Evolutionary conservation across 2,113 vertebrate genomes (phyloP).

Genomic region (Tachysurus vachellii): DNA sequence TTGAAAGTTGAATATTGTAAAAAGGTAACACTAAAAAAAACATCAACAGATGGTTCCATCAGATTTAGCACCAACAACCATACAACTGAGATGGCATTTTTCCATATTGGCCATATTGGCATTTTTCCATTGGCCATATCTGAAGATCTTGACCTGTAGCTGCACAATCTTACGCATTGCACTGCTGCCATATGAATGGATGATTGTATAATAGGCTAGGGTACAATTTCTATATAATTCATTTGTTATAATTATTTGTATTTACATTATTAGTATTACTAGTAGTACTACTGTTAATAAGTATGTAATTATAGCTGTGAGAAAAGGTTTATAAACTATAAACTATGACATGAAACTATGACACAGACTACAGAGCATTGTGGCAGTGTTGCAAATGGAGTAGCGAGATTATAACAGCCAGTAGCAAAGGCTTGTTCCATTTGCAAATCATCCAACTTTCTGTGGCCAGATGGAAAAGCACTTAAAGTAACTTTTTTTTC

Average conservation of each 20-base stretch:
- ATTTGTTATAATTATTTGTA: too few species aligned
- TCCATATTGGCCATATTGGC: too few species aligned
- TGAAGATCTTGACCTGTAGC: neutral
- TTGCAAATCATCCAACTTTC: too few species aligned
- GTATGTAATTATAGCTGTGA: neutral
- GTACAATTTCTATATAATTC: neutral
- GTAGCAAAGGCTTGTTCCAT: too few species aligned
- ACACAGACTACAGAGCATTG: too few species aligned
- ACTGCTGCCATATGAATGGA: neutral
- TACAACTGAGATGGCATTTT: neutral
- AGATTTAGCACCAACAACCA: neutral
- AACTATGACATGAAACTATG: too few species aligned
- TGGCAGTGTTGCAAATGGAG: too few species aligned
- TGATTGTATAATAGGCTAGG: neutral
- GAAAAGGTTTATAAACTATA: neutral
- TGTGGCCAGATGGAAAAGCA: too few species aligned
- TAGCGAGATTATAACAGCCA: too few species aligned
- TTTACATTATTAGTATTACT: neutral
- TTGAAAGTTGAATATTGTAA: neutral
- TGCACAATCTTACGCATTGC: neutral
- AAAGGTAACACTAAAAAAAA: neutral
- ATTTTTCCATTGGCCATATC: neutral
- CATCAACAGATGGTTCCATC: neutral
- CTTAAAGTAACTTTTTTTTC: too few species aligned
- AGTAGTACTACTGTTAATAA: neutral